Base-by-base conservation (phyloP, 2,113 vertebrate species). In the Dipodomys merriami region DNA sequence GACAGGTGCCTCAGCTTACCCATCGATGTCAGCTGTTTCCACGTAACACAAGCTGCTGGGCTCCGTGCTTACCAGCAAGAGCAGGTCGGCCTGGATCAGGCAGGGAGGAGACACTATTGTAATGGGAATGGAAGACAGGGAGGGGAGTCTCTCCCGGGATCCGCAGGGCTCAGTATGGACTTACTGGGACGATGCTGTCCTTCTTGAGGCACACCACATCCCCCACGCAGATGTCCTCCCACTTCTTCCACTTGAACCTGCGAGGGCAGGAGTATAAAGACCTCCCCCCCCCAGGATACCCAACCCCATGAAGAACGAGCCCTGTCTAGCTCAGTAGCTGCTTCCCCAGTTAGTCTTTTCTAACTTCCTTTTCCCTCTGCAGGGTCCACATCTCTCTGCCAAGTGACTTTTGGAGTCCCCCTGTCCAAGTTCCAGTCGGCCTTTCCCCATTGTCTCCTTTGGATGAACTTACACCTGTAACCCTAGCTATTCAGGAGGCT, bases 41-140 rank as follows among this genome's bases (percentile, higher is more conserved):
- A 99, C 98, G 0, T 99, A 99, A 97, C 99, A 99, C 83, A 99
- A 92, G 96, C 99, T 99, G 98, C 98, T 99, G 94, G 99, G 99
- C 96, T 99, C 99, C 0, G 99, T 98, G 95, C 98, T 99, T 97
- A 98, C 97, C 65, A 99, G 98, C 88, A 99, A 95, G 49, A 99
- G 98, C 95, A 99, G 57, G 80, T 99, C 99, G 0, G 99, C 99
- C 98, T 97, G 94, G 4, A 60, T 35, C 93, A 35, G n/a, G 22
- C 5, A 5, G 23, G 33, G 16, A 20, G 7, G 7, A 15, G 33
- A 39, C 20, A 69, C 9, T 8, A 29, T 15, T 12, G n/a, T 13
- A 33, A 4, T 57, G 62, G 19, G 20, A 12, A 27, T 4, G 53
- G 20, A 30, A 57, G 53, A 57, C 53, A 15, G 69, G 4, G 12